Base-by-base conservation (phyloP, 1,140 invertebrate species). In the Temnothorax longispinosus region DNA sequence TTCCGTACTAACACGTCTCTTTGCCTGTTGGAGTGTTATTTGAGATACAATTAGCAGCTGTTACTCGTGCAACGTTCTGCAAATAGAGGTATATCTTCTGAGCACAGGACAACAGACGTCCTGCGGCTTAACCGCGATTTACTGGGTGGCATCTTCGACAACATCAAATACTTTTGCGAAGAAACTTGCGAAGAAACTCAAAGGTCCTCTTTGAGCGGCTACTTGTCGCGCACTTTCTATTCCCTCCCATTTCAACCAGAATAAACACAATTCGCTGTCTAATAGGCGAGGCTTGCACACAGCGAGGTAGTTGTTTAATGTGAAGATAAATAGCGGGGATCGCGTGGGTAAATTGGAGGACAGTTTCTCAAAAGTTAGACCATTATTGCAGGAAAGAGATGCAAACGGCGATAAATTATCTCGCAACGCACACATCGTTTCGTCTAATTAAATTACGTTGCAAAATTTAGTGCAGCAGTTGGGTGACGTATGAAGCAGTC, bases 1-100 rank as follows among this genome's bases (percentile, higher is more conserved):
- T 81, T 38, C 21, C 21, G 41, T 75, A 75, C 3, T 35, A 71
- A 81, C 41, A 47, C 38, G 21, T 18, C 47, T 32, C 47, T 71
- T 75, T 47, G 54, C n/a, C 47, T 21, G 38, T 58, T 60, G 27
- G n/a, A 18, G 41, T 35, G n/a, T 84, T 84, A 60, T 84, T 84
- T 84, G 54, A 84, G 21, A 47, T 38, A 60, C 54, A 84, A 84
- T 84, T 47, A 84, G 54, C 69, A 13, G 50, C 69, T 80, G 35
- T 56, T 18, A 18, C 27, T 38, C 32, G 56, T 38, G 18, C 27
- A 82, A 74, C 44, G 54, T 7, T 56, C 7, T 15, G 18, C 69
- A 84, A 84, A 84, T n/a, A 60, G 54, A 60, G 10, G 13, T 32
- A 8, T 27, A 10, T 44, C 38, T 62, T 82, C 27, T 6, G 27